A percentile compares a stretch with the other conserved stretches of the same genome.
Evolutionary conservation across 2,888 invertebrate genomes (phyloP).

Genomic region (Bibio marci): DNA sequence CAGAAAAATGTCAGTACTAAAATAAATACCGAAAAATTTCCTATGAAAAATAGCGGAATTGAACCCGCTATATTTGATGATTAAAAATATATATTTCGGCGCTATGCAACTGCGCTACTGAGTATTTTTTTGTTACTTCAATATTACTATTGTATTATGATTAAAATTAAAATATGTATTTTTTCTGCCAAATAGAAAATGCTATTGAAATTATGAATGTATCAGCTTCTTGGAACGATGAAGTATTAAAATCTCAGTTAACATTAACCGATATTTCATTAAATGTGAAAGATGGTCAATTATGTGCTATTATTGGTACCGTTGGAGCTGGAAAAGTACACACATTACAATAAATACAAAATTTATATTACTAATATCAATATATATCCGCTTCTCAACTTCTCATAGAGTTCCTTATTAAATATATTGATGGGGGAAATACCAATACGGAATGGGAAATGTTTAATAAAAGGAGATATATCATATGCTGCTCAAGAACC

Average conservation of each 20-base stretch:
- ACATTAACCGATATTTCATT: conserved; percentile 38
- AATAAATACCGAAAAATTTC: too few relatives aligned
- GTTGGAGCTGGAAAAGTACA: conserved; percentile 65
- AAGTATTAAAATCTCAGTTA: conserved; percentile 33
- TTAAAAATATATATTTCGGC: too few relatives aligned
- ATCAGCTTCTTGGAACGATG: conserved; percentile 30
- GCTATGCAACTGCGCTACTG: too few relatives aligned
- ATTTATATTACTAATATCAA: not conserved
- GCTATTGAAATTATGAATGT: conserved; percentile 29
- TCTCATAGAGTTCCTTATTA: conserved; percentile 42
- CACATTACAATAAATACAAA: conserved; percentile 18
- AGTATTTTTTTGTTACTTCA: too few relatives aligned
- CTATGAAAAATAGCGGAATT: too few relatives aligned
- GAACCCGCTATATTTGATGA: too few relatives aligned
- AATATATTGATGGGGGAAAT: conserved; percentile 41
- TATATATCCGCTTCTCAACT: conserved; percentile 19
- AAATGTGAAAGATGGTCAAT: conserved; percentile 39
- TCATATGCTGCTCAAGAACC: conserved; percentile 52
- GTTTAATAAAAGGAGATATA: conserved; percentile 34
- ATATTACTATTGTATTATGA: too few relatives aligned
- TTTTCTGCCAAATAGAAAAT: conserved; percentile 9
- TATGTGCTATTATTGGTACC: conserved; percentile 70
- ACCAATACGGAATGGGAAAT: conserved; percentile 31
- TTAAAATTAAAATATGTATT: too few relatives aligned
- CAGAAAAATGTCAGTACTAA: too few relatives aligned